phyloP scores from a whole-genome alignment of 2,113 vertebrate genomes.

The Sebastes fasciatus region DNA sequence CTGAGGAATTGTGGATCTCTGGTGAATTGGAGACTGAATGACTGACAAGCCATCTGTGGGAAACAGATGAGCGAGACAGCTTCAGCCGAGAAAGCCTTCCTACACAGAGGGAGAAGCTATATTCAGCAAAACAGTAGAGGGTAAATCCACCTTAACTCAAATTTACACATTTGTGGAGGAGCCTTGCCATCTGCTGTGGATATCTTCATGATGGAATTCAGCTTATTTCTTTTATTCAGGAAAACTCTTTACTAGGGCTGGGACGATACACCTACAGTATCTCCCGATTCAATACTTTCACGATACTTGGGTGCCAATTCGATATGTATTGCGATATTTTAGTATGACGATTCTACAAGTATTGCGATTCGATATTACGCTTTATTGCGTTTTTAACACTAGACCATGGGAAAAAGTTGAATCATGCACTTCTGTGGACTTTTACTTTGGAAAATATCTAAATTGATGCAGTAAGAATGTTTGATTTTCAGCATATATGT shows the following conservation, averaged over 20 bases:
- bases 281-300: too few relatives aligned
- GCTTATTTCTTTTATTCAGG: constrained; percentile 10
- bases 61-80: constrained; percentile 61
- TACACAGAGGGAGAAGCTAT: constrained; percentile 47
- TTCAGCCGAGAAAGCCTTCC: constrained; percentile 43
- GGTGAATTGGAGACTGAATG: constrained; percentile 44
- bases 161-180: constrained; percentile 53
- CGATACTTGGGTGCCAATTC: too few relatives aligned
- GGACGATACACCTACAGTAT: too few relatives aligned
- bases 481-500: too few relatives aligned
- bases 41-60: constrained; percentile 72
- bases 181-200: constrained; percentile 27
- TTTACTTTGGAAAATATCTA: too few relatives aligned
- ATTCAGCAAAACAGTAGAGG: constrained; percentile 41
- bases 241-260: neutral
- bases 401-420: too few relatives aligned
- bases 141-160: constrained; percentile 52
- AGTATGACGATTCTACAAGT: too few relatives aligned
- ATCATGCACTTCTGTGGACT: too few relatives aligned
- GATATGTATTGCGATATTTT: too few relatives aligned
- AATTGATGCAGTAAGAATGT: too few relatives aligned
- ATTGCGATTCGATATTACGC: too few relatives aligned
- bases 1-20: constrained; percentile 56
- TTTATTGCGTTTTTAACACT: too few relatives aligned
- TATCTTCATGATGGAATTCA: constrained; percentile 4